phyloP scores from a whole-genome alignment of 2,888 invertebrate species.

The Andrena hattorfiana region DNA sequence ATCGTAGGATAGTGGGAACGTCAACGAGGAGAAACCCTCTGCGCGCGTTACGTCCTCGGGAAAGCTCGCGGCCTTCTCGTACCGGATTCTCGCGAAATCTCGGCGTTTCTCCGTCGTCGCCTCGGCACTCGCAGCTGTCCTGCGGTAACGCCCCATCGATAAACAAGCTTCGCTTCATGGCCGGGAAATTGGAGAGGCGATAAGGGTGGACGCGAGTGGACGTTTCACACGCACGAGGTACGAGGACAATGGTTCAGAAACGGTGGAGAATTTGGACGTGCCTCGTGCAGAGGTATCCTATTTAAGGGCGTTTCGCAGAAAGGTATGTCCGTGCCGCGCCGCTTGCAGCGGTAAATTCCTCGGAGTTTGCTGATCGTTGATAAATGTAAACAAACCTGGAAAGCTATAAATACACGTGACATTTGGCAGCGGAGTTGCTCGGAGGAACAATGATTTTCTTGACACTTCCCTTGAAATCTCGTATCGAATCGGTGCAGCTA shows the following conservation, averaged over 20 bases:
- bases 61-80: not conserved
- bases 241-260: not conserved
- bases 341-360: not conserved
- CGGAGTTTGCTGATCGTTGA: not conserved
- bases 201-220: not conserved
- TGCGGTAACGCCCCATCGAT: constrained; percentile 32
- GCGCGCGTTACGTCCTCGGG: not conserved
- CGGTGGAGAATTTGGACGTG: not conserved
- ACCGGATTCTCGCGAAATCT: constrained; percentile 14
- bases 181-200: not conserved
- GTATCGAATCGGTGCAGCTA: not conserved
- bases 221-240: not conserved
- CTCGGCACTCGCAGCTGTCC: not conserved
- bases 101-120: not conserved
- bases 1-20: constrained; percentile 24
- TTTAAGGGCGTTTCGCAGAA: not conserved
- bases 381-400: constrained; percentile 21
- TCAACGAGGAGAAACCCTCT: not conserved
- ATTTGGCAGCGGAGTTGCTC: not conserved
- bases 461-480: not conserved
- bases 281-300: not conserved
- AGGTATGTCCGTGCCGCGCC: not conserved
- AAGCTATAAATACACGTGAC: constrained; percentile 30
- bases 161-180: not conserved
- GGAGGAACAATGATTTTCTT: constrained; percentile 13